Percentiles rank a stretch among this genome's conserved stretches.
Conservation (phyloP, 2,797 vertebrate genomes). For the Sebastiscus albofasciatus region DNA sequence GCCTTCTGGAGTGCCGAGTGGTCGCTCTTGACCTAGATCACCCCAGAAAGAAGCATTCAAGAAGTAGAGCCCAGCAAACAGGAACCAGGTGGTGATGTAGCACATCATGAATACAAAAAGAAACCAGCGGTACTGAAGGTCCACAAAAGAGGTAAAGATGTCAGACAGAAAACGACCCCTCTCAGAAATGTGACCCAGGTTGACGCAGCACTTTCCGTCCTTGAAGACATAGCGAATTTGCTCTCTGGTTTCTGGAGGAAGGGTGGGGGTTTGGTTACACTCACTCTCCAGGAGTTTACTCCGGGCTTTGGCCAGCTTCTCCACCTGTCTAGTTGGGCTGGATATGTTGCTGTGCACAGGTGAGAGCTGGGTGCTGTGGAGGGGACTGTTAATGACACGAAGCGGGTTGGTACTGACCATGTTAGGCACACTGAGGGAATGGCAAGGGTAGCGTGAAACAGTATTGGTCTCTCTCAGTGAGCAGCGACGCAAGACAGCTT, state of each 20-base stretch:
- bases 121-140: conserved; percentile 52
- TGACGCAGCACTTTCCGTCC: conserved; percentile 52
- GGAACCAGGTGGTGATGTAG: conserved; percentile 49
- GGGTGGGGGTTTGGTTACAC: conserved; percentile 47
- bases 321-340: too few relatives aligned
- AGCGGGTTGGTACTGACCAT: conserved; percentile 25
- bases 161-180: too few relatives aligned
- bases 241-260: conserved; percentile 39
- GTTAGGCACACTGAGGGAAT: conserved; percentile 59
- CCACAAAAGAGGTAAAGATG: background rate
- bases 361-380: too few relatives aligned
- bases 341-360: too few relatives aligned
- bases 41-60: conserved; percentile 25
- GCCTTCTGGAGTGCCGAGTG: too few relatives aligned
- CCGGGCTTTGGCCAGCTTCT: conserved; percentile 24
- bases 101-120: conserved; percentile 56
- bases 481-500: conserved; percentile 37
- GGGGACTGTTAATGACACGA: background rate
- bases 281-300: conserved; percentile 56
- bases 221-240: conserved; percentile 50
- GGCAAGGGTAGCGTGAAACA: conserved; percentile 12
- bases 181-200: conserved; percentile 46
- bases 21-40: background rate
- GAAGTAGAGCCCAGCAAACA: conserved; percentile 53
- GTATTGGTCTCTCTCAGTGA: conserved; percentile 38